Evolutionary conservation across 2,888 invertebrate species (phyloP), one percentile per base, ranked within the genome.

Genomic region (Bellardia pandia): DNA sequence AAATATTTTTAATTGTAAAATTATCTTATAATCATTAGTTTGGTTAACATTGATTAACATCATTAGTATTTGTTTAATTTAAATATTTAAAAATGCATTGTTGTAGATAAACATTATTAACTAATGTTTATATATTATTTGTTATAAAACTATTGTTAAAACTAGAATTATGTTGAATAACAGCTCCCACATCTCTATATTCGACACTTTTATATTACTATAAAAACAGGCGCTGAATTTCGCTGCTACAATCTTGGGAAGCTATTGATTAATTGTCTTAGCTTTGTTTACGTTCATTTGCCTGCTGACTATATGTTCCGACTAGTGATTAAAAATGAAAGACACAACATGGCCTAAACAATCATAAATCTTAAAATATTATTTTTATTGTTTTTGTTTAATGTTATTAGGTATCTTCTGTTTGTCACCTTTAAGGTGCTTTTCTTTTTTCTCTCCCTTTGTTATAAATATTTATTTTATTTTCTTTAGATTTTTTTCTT

Each of bases 401-500:
- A 58, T 14, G 23, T 58, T 14, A 14, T 74, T n/a, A n/a, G 37
- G 3, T 58, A 42, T 16, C 56, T 58, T 42, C n/a, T n/a, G 48
- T 74, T 60, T 62, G 74, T 74, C 45, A 45, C 7, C 60, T 74
- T 33, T 74, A 60, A 60, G 74, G 33, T 3, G 74, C 42, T 74
- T 74, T 37, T 37, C 60, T 16, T 40, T 56, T 16, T 56, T 16
- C 30, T 58, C 2, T 56, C 16, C 3, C 0, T 37, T 69, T 42
- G 40, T 33, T 48, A 48, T 16, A 0, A 48, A 42, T 23, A 37
- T 48, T n/a, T n/a, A n/a, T n/a, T n/a, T n/a, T n/a, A n/a, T n/a
- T n/a, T n/a, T n/a, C n/a, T n/a, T n/a, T n/a, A n/a, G n/a, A n/a
- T n/a, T n/a, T 76, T 64, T 66, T 53, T 9, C 5, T 8, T 23